Percentiles rank a stretch among this genome's conserved stretches.
Conservation (phyloP, 2,888 invertebrate species). For the Volucella inflata region DNA sequence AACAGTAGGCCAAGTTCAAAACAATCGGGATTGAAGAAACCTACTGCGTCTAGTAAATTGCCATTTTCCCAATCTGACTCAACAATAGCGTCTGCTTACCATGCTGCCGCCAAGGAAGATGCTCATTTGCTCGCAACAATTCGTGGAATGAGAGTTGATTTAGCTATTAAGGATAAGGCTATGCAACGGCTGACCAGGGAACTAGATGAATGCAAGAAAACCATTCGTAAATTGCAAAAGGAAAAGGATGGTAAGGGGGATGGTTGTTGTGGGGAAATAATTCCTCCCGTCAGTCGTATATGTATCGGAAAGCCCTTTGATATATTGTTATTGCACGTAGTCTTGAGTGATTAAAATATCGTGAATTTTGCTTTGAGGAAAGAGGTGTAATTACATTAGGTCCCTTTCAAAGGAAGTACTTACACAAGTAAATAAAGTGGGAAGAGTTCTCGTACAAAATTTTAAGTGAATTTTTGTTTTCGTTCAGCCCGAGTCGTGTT, state of each 20-base stretch:
- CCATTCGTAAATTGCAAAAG: constrained; percentile 89
- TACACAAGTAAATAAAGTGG: background rate
- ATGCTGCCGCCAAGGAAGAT: constrained; percentile 87
- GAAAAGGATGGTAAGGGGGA: constrained; percentile 87
- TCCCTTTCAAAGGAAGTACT: background rate
- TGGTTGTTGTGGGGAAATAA: background rate
- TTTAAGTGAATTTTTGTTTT: background rate
- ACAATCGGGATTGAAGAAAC: constrained; percentile 84
- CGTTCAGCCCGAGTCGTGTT: background rate
- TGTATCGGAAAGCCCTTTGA: background rate
- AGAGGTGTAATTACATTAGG: constrained; percentile 2
- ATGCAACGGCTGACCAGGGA: constrained; percentile 90
- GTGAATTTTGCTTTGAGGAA: background rate
- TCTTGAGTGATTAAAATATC: constrained; percentile 17
- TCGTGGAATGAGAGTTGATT: constrained; percentile 90
- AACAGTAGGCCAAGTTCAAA: constrained; percentile 83
- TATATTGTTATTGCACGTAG: background rate
- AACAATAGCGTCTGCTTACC: constrained; percentile 79
- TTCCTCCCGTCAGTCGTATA: background rate
- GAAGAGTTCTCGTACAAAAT: background rate
- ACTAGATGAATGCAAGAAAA: constrained; percentile 90
- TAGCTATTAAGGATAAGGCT: constrained; percentile 89
- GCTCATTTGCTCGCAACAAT: constrained; percentile 91
- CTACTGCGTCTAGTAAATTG: constrained; percentile 83
- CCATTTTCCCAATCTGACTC: constrained; percentile 86